These are phyloP conservation scores for Grallaria varia DNA, from an alignment of 2,113 vertebrate species.

Conservation along the genomic window DNA sequence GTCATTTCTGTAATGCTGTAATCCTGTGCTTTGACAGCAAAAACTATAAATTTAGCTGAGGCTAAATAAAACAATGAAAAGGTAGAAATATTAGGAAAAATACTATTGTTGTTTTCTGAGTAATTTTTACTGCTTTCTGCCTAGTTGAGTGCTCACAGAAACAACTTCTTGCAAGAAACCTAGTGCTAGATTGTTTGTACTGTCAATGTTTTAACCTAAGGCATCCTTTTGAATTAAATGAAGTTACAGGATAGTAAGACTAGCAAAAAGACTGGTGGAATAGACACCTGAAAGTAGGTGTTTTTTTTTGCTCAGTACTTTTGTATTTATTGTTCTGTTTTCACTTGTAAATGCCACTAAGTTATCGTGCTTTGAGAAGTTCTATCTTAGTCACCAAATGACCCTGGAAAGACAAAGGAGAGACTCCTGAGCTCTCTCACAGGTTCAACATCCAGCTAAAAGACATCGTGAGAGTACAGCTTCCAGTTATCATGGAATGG, in stretches of 20 bases:
- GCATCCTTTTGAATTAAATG: background rate
- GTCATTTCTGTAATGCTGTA: constrained; percentile 28
- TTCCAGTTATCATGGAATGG: background rate
- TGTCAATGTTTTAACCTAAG: background rate
- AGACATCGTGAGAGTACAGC: background rate
- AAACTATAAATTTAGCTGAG: background rate
- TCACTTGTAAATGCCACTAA: background rate
- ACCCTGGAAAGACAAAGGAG: background rate
- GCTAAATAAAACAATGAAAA: background rate
- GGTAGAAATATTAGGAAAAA: background rate
- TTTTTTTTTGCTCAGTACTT: background rate
- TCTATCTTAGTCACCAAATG: background rate
- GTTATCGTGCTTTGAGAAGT: background rate
- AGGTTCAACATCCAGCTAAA: background rate
- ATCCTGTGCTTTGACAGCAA: constrained; percentile 4
- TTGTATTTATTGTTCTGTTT: background rate
- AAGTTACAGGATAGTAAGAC: background rate
- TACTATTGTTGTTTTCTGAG: background rate
- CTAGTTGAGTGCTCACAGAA: background rate
- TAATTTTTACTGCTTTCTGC: background rate
- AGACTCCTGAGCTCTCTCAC: background rate
- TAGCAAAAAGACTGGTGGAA: background rate
- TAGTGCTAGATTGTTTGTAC: background rate
- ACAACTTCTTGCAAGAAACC: background rate
- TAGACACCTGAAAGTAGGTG: background rate